Evolutionary conservation across 2,797 vertebrate genomes (phyloP), one percentile per base, ranked within the genome.

Genomic region (Acestrorhynchus altus): DNA sequence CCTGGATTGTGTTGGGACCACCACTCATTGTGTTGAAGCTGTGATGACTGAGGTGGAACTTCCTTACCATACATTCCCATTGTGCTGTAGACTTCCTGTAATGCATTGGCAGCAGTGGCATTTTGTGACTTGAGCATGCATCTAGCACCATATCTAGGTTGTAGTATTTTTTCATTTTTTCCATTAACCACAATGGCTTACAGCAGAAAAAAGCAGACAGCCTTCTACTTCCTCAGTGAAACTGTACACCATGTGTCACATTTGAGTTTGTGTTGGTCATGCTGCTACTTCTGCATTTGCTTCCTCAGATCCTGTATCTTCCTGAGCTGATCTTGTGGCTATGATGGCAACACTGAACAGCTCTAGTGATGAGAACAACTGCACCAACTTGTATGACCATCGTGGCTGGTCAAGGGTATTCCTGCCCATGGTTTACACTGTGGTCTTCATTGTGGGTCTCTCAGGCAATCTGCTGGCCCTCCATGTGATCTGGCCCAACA

Each of bases 391-490:
- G 1, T 99, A 99, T 0, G 90, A 82, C 78, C 98, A 99, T 81
- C 90, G 94, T 20, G 35, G 79, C 0, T 94, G 93, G 0, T 95
- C 96, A 26, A 90, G 86, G 47, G 86, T 98, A 31, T 31, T 97
- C 49, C 89, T 99, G 75, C 94, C 97, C 0, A 76, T 96, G 2
- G 85, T 96, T 87, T 99, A 98, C 24, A 88, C 86, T 52, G 15
- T 89, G 0, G 93, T 99, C 72, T 96, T 96, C 61, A 0, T 94
- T 0, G 88, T 98, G 16, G 97, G 97, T 4, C 84, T 98, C 24
- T 70, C 94, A 0, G 98, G 98, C 40, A 99, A 99, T 56, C 47
- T 90, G 82, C 86, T 99, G n/a, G 97, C 97, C 46, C 90, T 99
- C 60, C 88, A 94, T 0, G 96, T 98, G 83, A 98, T 99, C 70